Conservation (phyloP, 2,113 vertebrate species). For the Varanus komodoensis region DNA sequence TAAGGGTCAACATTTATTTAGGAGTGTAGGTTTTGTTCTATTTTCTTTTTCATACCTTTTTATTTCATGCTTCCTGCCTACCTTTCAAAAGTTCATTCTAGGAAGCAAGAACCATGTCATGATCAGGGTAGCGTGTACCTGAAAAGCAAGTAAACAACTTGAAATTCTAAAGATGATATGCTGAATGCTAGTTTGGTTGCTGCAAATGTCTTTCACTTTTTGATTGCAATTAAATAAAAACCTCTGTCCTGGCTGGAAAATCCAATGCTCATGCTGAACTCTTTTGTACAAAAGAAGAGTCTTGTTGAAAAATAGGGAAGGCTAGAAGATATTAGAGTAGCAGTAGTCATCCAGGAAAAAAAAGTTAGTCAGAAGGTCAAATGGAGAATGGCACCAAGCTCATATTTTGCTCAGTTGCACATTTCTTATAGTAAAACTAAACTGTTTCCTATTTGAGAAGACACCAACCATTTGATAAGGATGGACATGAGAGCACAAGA, state of each 20-base stretch:
- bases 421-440: too few relatives aligned
- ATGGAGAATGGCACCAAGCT: too few relatives aligned
- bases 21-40: background rate
- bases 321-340: too few relatives aligned
- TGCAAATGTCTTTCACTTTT: background rate
- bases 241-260: background rate
- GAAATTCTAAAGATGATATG: too few relatives aligned
- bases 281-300: too few relatives aligned
- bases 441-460: too few relatives aligned
- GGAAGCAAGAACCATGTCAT: background rate
- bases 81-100: background rate
- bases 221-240: background rate
- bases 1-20: background rate
- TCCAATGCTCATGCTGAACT: background rate
- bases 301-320: too few relatives aligned
- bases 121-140: background rate
- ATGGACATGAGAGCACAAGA: too few relatives aligned
- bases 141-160: background rate
- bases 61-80: background rate
- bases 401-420: too few relatives aligned
- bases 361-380: too few relatives aligned
- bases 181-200: background rate
- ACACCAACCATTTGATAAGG: too few relatives aligned
- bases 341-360: too few relatives aligned
- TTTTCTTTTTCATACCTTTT: background rate